A percentile compares a stretch with the other conserved stretches of the same genome.
These are phyloP conservation scores for Grus americana DNA, from an alignment of 2,113 vertebrate species.

Conservation along the genomic window DNA sequence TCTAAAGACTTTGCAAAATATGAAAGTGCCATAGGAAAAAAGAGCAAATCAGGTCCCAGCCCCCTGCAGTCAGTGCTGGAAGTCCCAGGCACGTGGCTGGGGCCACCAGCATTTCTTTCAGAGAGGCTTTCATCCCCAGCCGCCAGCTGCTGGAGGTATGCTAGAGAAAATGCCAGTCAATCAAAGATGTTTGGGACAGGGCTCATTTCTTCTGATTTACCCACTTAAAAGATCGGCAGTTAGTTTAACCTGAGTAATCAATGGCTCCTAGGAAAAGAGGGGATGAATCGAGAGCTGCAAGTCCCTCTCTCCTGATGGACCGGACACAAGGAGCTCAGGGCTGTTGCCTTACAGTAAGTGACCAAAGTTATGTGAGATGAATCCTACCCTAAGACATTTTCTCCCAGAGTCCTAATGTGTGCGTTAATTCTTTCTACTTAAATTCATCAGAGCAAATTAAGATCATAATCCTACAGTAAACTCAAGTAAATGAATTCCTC, in stretches of 20 bases:
- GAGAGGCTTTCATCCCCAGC: background rate
- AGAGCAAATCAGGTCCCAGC: background rate
- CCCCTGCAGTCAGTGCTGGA: background rate
- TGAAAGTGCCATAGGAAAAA: background rate
- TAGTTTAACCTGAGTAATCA: background rate
- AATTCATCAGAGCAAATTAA: background rate
- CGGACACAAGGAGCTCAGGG: background rate
- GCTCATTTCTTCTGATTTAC: background rate
- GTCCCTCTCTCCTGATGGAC: background rate
- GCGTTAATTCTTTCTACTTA: background rate
- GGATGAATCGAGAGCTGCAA: background rate
- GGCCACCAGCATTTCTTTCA: background rate
- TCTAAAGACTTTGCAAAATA: background rate
- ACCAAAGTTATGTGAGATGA: background rate
- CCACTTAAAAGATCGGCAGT: background rate
- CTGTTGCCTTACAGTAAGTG: background rate
- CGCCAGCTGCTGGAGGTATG: background rate
- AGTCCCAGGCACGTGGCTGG: background rate
- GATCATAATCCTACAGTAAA: background rate
- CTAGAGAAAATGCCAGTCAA: background rate
- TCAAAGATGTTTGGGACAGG: background rate
- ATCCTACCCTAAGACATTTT: background rate
- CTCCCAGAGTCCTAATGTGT: background rate
- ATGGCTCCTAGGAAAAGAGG: background rate
- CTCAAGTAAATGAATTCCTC: background rate